Evolutionary conservation across 2,888 invertebrate species (phyloP).

Genomic region (Diloba caeruleocephala): DNA sequence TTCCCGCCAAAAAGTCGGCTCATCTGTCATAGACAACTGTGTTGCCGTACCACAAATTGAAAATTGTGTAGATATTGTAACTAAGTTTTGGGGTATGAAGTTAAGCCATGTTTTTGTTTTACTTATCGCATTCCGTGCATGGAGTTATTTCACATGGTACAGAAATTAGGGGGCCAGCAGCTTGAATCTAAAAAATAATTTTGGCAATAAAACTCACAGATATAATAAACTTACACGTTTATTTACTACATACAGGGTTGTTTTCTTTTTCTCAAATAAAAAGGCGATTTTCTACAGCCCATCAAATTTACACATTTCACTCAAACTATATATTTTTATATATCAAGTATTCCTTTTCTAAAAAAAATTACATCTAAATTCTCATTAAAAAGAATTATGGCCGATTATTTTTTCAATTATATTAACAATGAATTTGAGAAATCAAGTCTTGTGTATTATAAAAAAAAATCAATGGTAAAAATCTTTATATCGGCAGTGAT

Average conservation of each 20-base stretch:
- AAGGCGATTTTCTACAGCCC: conserved; percentile 75
- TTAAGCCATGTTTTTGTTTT: no score
- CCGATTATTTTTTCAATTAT: conserved; percentile 58
- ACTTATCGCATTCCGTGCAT: no score
- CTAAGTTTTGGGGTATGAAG: no score
- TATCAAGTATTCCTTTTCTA: conserved; percentile 57
- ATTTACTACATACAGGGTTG: conserved; percentile 83
- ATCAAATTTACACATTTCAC: conserved; percentile 63
- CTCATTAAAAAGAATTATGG: conserved; percentile 71
- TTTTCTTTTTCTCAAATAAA: conserved; percentile 64
- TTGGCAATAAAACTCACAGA: conserved; percentile 58
- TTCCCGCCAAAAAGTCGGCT: no score
- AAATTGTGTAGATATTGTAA: no score
- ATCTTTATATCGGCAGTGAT: conserved; percentile 41
- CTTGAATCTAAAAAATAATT: no score
- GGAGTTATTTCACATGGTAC: no score
- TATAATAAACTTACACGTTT: conserved; percentile 85
- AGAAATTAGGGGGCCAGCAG: no score
- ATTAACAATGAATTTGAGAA: conserved; percentile 35
- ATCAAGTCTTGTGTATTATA: conserved; percentile 28
- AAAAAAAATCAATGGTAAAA: conserved; percentile 30
- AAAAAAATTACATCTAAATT: conserved; percentile 69
- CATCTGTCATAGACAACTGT: no score
- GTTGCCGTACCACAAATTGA: no score
- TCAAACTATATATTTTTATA: conserved; percentile 50